These are phyloP conservation scores for Furcula furcula DNA, from an alignment of 2,888 invertebrate species.

Conservation along the genomic window DNA sequence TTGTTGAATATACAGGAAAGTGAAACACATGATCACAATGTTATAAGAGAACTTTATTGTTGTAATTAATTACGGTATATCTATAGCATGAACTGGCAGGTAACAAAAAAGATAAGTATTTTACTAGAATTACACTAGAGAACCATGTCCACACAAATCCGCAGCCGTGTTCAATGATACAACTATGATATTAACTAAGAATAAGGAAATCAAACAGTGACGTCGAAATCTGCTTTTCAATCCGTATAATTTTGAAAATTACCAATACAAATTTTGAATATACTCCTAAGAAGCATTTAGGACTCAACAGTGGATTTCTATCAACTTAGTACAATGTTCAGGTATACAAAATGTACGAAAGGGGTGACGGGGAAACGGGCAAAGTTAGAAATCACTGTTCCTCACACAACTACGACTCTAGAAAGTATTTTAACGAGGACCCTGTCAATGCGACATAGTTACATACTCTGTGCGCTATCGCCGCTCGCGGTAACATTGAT, in stretches of 20 bases:
- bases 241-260: constrained; percentile 46
- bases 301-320: constrained; percentile 47
- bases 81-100: constrained; percentile 81
- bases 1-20: constrained; percentile 10
- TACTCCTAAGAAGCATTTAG: constrained; percentile 64
- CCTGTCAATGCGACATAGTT: constrained; percentile 32
- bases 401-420: constrained; percentile 40
- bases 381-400: constrained; percentile 50
- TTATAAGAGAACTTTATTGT: constrained; percentile 82
- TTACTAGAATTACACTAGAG: constrained; percentile 73
- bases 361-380: constrained; percentile 48
- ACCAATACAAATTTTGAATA: constrained; percentile 58
- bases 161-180: constrained; percentile 62
- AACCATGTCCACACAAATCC: constrained; percentile 68
- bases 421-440: constrained; percentile 39
- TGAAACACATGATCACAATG: constrained; percentile 59
- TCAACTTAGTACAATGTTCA: constrained; percentile 13
- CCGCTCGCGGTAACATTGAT: constrained; percentile 28
- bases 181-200: constrained; percentile 47
- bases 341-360: constrained; percentile 46
- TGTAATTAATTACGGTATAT: constrained; percentile 79
- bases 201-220: constrained; percentile 51
- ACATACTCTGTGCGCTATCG: constrained; percentile 11
- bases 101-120: constrained; percentile 72
- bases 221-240: constrained; percentile 45